A percentile compares a stretch with the other conserved stretches of the same genome.
Conservation (phyloP, 1,140 invertebrate species). For the Apolygus lucorum region DNA sequence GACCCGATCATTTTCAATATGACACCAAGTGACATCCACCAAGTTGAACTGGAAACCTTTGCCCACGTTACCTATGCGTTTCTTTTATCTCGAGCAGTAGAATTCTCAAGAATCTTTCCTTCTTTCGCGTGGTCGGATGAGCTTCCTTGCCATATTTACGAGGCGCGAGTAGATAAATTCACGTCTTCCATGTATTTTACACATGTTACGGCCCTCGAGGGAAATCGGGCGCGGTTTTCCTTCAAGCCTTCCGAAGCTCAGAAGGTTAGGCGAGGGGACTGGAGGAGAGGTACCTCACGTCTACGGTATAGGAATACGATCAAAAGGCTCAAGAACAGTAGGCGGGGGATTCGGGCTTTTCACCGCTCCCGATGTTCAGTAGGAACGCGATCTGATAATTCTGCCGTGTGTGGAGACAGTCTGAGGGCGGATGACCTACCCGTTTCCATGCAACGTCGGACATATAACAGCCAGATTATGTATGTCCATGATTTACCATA, state of each 20-base stretch:
- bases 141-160: constrained; percentile 5
- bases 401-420: constrained; percentile 9
- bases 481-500: constrained; percentile 5
- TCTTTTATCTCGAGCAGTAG: not conserved
- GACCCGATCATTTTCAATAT: too few species aligned
- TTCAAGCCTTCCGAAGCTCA: not conserved
- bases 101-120: not conserved
- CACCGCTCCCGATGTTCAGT: not conserved
- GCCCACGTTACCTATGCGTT: not conserved
- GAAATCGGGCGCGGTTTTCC: constrained; percentile 2
- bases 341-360: not conserved
- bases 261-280: not conserved
- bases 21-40: too few species aligned
- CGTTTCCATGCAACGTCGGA: not conserved
- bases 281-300: not conserved
- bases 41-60: too few species aligned
- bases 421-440: not conserved
- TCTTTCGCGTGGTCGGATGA: not conserved
- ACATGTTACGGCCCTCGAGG: constrained; percentile 11
- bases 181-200: constrained; percentile 15
- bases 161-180: not conserved
- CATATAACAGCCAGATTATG: not conserved
- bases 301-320: constrained; percentile 6
- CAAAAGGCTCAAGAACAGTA: not conserved
- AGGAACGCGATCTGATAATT: constrained; percentile 14